phyloP scores from a whole-genome alignment of 1,140 invertebrate genomes.

The Nasonia vitripennis region DNA sequence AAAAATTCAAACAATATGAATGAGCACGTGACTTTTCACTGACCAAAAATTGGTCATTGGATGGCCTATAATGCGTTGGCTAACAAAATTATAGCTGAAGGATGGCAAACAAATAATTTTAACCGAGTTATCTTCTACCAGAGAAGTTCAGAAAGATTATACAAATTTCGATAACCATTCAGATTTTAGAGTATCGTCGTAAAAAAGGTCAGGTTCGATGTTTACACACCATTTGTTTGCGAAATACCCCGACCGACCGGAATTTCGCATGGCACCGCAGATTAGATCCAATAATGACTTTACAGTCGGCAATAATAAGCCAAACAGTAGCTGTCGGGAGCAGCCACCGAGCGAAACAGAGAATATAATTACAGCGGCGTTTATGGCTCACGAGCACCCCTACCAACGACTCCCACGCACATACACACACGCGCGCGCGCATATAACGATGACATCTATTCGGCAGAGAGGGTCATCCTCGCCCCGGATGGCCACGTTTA shows the following conservation, averaged over 20 bases:
- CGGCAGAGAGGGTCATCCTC: background rate
- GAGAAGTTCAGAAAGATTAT: too few relatives aligned
- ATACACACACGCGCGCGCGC: background rate
- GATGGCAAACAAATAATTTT: too few relatives aligned
- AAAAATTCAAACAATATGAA: too few relatives aligned
- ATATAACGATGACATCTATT: slow-evolving; percentile 1
- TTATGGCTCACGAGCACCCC: background rate
- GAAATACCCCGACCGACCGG: background rate
- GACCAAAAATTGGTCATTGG: too few relatives aligned
- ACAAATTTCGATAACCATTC: too few relatives aligned
- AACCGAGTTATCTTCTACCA: too few relatives aligned
- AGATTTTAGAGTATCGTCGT: too few relatives aligned
- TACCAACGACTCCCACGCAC: background rate
- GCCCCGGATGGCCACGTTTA: background rate
- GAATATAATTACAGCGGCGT: slow-evolving; percentile 12
- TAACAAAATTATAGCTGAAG: too few relatives aligned
- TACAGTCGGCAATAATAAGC: slow-evolving; percentile 5
- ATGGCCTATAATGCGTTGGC: too few relatives aligned
- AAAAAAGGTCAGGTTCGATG: background rate
- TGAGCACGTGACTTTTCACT: too few relatives aligned
- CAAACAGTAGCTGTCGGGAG: background rate
- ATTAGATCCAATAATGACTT: slow-evolving; percentile 18
- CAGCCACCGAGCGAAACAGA: background rate
- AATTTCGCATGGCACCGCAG: background rate
- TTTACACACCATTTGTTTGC: background rate